Evolutionary conservation across 2,888 invertebrate genomes (phyloP), one percentile per base, ranked within the genome.

Genomic region (Mayetiola destructor): DNA sequence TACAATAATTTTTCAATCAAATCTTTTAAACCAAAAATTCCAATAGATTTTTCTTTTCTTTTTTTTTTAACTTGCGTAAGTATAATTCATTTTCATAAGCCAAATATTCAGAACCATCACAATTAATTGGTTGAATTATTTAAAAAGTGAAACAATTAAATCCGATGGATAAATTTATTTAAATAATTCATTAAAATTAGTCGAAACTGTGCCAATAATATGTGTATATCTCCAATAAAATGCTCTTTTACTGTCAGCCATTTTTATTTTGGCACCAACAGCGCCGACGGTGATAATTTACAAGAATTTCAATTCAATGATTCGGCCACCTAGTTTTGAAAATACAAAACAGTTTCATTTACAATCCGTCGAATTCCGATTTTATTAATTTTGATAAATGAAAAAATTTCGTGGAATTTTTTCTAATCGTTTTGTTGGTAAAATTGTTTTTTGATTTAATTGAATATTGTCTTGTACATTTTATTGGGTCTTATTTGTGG

Each of bases 221-320:
- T 42, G 42, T 42, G 42, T 48, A 14, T 48, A 23, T 48, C 27
- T 48, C 27, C 16, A 23, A 42, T 27, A 48, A 48, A 48, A 48
- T 48, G 48, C 27, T 27, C 27, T 48, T 48, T n/a, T 16, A 23
- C 48, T 48, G 48, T 48, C 48, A 27, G 48, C 48, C 48, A 48
- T 48, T 48, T 48, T 48, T 48, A 6, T 48, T 48, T 9, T 42
- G n/a, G 48, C 48, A 48, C 48, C 48, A 48, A 48, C 48, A 48
- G 48, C 48, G 48, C 48, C 48, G 48, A 48, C 27, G 48, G 48
- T 48, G 48, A 48, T 48, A 48, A 48, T 48, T 27, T 48, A 48
- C 48, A 27, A 48, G 48, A 48, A 48, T 48, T n/a, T n/a, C n/a
- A 42, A 21, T 42, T 4, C 20, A 6, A n/a, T 3, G 23, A 16